These are phyloP conservation scores for Druon quercuslanigerum DNA, from an alignment of 1,140 invertebrate genomes.

Conservation along the genomic window DNA sequence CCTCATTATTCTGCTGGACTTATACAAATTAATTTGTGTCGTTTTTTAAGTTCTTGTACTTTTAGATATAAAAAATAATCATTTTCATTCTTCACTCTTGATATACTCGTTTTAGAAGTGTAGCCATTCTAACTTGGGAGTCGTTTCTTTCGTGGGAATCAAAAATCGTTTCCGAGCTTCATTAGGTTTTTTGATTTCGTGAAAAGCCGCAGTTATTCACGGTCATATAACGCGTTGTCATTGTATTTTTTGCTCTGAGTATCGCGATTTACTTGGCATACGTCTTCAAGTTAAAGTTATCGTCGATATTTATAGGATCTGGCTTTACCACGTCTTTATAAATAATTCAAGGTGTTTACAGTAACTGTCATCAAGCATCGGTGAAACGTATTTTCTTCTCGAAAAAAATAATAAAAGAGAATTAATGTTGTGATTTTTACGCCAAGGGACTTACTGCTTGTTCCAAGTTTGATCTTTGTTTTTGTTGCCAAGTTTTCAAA, in stretches of 20 bases:
- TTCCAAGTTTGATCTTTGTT: not conserved
- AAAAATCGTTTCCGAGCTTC: no score
- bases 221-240: not conserved
- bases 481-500: not conserved
- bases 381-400: constrained; percentile 27
- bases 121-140: no score
- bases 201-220: no score
- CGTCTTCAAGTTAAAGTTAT: constrained; percentile 47
- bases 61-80: no score
- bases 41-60: no score
- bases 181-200: no score
- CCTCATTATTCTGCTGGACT: no score
- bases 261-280: constrained; percentile 53
- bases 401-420: not conserved
- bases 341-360: constrained; percentile 60
- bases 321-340: constrained; percentile 52
- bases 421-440: not conserved
- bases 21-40: no score
- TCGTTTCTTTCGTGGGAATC: no score
- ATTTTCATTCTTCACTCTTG: no score
- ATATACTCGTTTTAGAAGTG: no score
- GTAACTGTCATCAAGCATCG: constrained; percentile 37
- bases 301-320: constrained; percentile 49
- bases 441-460: not conserved
- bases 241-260: not conserved